phyloP scores from a whole-genome alignment of 1,140 invertebrate genomes.

The Neodiprion fabricii region DNA sequence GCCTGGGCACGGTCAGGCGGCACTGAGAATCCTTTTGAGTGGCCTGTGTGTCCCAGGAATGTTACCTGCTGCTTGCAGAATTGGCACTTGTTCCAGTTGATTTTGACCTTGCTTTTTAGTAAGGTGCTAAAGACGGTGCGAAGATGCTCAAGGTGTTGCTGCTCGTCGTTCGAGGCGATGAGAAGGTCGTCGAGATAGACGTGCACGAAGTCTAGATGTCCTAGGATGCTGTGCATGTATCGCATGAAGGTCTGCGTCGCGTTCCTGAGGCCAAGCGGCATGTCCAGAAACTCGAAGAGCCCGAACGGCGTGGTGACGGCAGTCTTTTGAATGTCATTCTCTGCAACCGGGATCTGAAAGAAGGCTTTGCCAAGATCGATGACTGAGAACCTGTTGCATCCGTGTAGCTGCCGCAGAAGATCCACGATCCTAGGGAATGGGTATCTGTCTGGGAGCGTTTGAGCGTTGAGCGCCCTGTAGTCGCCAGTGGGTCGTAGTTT shows the following conservation, averaged over 20 bases:
- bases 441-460: constrained; percentile 42
- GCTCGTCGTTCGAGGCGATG: constrained; percentile 30
- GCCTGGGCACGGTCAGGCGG: constrained; percentile 24
- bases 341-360: constrained; percentile 40
- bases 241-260: constrained; percentile 47
- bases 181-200: constrained; percentile 42
- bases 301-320: constrained; percentile 45
- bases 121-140: constrained; percentile 31
- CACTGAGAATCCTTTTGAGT: constrained; percentile 17
- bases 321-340: constrained; percentile 30
- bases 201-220: constrained; percentile 27
- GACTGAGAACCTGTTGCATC: constrained; percentile 47
- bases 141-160: constrained; percentile 28
- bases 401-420: constrained; percentile 39
- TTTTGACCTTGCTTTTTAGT: constrained; percentile 32
- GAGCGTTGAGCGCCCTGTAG: constrained; percentile 58
- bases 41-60: constrained; percentile 42
- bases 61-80: constrained; percentile 37
- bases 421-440: constrained; percentile 38
- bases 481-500: constrained; percentile 52
- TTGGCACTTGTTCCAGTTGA: constrained; percentile 41
- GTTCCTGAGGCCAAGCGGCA: constrained; percentile 34
- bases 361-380: constrained; percentile 58
- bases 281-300: constrained; percentile 16
- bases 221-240: constrained; percentile 25